Percentiles rank a stretch among this genome's conserved stretches.
Evolutionary conservation across 2,888 invertebrate genomes (phyloP).

Genomic region (Pelosia muscerda): DNA sequence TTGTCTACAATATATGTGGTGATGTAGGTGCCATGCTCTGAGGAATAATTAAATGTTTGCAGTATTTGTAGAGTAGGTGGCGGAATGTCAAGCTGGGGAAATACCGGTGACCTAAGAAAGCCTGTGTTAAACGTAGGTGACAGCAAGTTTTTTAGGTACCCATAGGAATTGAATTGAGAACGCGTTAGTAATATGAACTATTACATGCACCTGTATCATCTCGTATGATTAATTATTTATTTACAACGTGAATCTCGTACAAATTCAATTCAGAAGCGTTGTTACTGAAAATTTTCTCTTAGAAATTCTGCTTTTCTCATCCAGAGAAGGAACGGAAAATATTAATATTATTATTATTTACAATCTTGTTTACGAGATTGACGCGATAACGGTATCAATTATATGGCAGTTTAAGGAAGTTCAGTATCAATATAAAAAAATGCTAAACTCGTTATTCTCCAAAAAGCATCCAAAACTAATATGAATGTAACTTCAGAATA

Average conservation of each 20-base stretch:
- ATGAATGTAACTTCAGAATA: conserved; percentile 22
- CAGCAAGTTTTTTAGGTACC: background rate
- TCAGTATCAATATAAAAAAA: too few relatives aligned
- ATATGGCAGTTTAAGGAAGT: too few relatives aligned
- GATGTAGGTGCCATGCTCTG: background rate
- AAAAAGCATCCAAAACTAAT: too few relatives aligned
- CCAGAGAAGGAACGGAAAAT: too few relatives aligned
- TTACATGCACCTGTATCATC: too few relatives aligned
- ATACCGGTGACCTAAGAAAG: background rate
- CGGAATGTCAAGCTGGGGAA: background rate
- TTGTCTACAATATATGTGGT: background rate
- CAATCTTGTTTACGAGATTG: too few relatives aligned
- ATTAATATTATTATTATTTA: too few relatives aligned
- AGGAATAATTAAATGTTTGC: background rate
- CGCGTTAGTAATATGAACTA: too few relatives aligned
- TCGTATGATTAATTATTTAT: background rate
- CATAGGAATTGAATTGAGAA: background rate
- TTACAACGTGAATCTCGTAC: background rate
- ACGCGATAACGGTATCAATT: too few relatives aligned
- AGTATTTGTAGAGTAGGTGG: background rate
- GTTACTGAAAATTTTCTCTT: background rate
- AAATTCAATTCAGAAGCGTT: background rate
- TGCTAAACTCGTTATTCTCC: too few relatives aligned
- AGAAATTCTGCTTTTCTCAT: too few relatives aligned
- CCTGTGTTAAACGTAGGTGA: background rate